Evolutionary conservation across 2,888 invertebrate genomes (phyloP).

Genomic region (Lathronympha strigana): DNA sequence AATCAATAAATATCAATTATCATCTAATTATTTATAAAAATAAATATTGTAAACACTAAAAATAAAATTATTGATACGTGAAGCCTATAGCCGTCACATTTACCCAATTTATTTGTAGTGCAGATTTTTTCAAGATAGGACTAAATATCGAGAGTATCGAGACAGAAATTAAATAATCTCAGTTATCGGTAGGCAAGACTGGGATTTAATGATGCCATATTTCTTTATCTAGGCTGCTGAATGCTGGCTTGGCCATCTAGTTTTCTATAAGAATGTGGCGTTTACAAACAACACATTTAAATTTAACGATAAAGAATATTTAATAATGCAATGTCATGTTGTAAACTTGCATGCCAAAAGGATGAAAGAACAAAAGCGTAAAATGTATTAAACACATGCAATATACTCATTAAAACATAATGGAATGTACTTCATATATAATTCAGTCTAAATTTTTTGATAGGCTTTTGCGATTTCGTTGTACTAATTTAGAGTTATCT

Average conservation of each 20-base stretch:
- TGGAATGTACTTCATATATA: no score
- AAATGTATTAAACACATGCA: neutral
- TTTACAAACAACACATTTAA: no score
- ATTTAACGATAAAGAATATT: no score
- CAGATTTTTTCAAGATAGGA: neutral
- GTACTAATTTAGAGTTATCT: neutral
- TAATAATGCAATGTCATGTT: neutral
- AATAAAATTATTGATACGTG: neutral
- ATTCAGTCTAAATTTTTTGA: neutral
- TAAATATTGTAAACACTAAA: neutral
- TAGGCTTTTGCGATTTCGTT: conserved; percentile 5
- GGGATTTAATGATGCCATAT: no score
- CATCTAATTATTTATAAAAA: neutral
- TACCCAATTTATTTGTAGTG: neutral
- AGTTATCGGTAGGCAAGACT: no score
- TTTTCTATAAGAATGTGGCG: no score
- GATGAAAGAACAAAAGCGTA: neutral
- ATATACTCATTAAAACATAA: neutral
- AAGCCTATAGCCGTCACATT: neutral
- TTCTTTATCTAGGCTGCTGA: no score
- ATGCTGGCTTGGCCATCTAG: no score
- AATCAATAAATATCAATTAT: no score
- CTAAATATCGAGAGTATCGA: neutral
- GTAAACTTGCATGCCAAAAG: neutral
- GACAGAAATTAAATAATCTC: no score